Evolutionary conservation across 1,140 invertebrate species (phyloP).

Genomic region (Maniola jurtina): DNA sequence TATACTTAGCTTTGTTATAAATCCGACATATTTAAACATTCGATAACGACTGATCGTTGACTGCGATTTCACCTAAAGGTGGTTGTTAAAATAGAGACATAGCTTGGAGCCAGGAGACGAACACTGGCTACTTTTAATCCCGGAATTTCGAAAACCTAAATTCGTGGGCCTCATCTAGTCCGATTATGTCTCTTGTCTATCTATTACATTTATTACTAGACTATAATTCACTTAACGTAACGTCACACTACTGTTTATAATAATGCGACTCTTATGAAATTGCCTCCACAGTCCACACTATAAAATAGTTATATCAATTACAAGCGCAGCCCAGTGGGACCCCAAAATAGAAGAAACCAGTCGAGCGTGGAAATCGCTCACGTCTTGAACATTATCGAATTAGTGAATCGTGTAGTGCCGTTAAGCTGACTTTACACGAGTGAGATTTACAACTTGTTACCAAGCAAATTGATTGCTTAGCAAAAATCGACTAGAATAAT

Average conservation of each 20-base stretch:
- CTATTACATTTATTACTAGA: too few relatives aligned
- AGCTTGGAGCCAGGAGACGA: too few relatives aligned
- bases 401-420: constrained; percentile 55
- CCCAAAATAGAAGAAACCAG: constrained; percentile 49
- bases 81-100: too few relatives aligned
- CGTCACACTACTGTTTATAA: neutral
- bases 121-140: too few relatives aligned
- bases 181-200: too few relatives aligned
- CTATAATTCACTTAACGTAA: too few relatives aligned
- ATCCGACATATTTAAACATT: too few relatives aligned
- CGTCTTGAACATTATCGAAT: constrained; percentile 63
- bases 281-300: constrained; percentile 1
- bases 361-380: constrained; percentile 50
- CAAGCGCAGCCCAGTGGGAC: constrained; percentile 29
- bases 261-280: neutral
- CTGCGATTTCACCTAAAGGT: too few relatives aligned
- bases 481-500: neutral
- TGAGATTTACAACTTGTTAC: constrained; percentile 6
- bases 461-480: constrained; percentile 1
- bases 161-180: too few relatives aligned
- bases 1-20: too few relatives aligned
- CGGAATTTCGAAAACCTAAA: too few relatives aligned
- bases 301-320: constrained; percentile 39
- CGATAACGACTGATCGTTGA: too few relatives aligned
- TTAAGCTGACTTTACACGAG: constrained; percentile 21